Conservation (phyloP, 2,888 invertebrate species). For the Mythimna lalbum region DNA sequence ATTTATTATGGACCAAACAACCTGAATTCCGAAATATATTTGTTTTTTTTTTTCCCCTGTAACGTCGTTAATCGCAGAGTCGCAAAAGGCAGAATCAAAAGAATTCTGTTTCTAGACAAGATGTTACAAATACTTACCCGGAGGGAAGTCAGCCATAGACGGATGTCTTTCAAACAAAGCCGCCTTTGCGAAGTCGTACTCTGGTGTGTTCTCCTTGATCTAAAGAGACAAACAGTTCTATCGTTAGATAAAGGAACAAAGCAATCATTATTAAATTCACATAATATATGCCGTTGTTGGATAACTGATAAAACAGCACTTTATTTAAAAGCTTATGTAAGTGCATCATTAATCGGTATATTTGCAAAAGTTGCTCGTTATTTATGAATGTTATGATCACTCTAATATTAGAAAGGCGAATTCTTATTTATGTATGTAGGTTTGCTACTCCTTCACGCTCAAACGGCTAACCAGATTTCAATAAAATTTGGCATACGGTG, state of each 20-base stretch:
- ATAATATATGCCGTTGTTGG: constrained; percentile 8
- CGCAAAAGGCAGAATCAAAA: no score
- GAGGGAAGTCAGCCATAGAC: constrained; percentile 92
- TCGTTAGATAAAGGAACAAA: constrained; percentile 21
- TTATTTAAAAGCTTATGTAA: constrained; percentile 6
- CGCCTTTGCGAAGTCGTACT: constrained; percentile 91
- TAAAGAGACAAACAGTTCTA: constrained; percentile 71
- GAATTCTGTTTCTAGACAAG: background rate
- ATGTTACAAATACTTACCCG: constrained; percentile 79
- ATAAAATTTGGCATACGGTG: no score
- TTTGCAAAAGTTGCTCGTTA: background rate
- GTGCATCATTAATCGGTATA: background rate
- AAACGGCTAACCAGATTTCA: no score
- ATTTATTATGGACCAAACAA: no score
- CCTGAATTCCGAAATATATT: no score
- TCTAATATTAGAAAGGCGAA: no score
- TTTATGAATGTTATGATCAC: background rate
- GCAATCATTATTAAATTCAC: constrained; percentile 4
- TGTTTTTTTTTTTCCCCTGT: no score
- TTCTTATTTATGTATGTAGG: no score
- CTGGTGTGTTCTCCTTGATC: constrained; percentile 89
- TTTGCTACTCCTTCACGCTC: no score
- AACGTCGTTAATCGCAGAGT: no score
- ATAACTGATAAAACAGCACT: constrained; percentile 16
- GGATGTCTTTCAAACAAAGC: constrained; percentile 94